phyloP scores from a whole-genome alignment of 2,113 vertebrate species.

The Pelecanus crispus region DNA sequence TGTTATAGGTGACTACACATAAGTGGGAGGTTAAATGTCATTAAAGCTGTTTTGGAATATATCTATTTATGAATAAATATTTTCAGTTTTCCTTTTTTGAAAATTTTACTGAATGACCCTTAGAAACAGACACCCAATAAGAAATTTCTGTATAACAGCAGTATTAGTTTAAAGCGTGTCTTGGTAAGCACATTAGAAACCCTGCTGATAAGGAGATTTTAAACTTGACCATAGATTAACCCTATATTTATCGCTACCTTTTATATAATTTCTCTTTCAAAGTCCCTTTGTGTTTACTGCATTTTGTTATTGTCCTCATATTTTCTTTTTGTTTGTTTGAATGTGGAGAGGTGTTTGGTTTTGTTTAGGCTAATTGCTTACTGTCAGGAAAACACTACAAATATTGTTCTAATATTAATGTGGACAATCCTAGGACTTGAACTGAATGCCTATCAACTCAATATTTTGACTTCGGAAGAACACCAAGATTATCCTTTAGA shows the following conservation, averaged over 20 bases:
- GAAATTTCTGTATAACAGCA: background rate
- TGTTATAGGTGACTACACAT: background rate
- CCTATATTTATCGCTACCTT: background rate
- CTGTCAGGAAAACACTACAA: background rate
- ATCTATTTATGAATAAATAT: slow-evolving; percentile 16
- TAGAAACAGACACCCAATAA: background rate
- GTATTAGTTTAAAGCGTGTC: background rate
- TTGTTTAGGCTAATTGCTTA: background rate
- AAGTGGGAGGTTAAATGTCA: slow-evolving; percentile 3
- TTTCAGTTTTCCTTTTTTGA: background rate
- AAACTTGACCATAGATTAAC: background rate
- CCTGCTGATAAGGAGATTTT: background rate
- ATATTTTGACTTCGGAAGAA: background rate
- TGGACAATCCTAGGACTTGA: background rate
- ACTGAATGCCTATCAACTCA: background rate
- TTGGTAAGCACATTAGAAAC: background rate
- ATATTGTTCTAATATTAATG: background rate
- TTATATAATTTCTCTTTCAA: background rate
- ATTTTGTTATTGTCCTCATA: background rate
- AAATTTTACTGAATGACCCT: background rate
- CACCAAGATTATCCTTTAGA: background rate
- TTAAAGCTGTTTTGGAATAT: background rate
- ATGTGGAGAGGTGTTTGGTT: background rate
- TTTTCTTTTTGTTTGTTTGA: background rate
- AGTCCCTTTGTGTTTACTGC: background rate